phyloP scores from a whole-genome alignment of 2,888 invertebrate species.

The Zonitis immaculata region DNA sequence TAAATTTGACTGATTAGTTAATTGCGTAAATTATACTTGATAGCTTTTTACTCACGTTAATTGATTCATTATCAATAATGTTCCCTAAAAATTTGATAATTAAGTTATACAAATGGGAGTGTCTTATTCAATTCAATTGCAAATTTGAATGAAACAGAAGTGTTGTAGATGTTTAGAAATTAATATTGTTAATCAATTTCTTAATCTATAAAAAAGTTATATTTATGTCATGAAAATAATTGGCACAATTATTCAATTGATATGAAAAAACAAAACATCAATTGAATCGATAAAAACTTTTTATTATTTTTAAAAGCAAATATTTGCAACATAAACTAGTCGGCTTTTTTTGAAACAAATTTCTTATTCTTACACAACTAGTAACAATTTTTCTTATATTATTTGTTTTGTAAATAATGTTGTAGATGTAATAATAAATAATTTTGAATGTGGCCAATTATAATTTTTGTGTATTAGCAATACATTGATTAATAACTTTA shows the following conservation, averaged over 20 bases:
- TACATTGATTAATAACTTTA: slow-evolving; percentile 92
- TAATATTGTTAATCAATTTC: no score
- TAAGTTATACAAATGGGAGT: not conserved
- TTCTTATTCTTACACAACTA: not conserved
- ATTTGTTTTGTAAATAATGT: not conserved
- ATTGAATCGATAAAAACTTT: no score
- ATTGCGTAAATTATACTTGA: not conserved
- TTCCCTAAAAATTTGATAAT: not conserved
- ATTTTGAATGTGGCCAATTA: slow-evolving; percentile 12
- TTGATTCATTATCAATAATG: not conserved
- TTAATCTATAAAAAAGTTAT: no score
- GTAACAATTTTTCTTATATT: not conserved
- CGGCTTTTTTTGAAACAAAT: not conserved
- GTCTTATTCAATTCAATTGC: not conserved
- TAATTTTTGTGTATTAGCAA: slow-evolving; percentile 43
- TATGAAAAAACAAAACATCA: not conserved
- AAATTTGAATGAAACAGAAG: not conserved
- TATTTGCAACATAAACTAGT: not conserved
- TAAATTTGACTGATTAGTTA: not conserved
- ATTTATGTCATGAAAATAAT: no score
- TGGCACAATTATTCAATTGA: not conserved
- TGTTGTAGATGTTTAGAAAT: not conserved
- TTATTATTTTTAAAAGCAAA: no score
- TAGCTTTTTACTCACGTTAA: not conserved
- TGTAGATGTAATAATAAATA: not conserved